A percentile compares a stretch with the other conserved stretches of the same genome.
Evolutionary conservation across 1,140 invertebrate species (phyloP).

Genomic region (Heliconius congener): DNA sequence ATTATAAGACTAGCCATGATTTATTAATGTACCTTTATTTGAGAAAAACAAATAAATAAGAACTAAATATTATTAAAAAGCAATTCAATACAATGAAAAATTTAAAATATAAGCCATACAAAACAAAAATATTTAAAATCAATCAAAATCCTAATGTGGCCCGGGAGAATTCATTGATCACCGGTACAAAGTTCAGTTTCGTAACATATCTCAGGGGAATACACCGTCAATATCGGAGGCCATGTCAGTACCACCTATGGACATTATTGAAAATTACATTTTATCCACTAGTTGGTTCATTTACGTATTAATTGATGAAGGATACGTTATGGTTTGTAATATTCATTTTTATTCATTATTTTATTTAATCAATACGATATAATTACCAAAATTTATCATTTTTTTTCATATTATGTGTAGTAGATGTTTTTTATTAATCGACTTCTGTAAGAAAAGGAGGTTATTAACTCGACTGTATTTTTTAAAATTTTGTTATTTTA

Average conservation of each 20-base stretch:
- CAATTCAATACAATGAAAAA: neutral
- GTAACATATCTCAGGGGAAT: conserved; percentile 63
- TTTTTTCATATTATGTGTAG: too few species aligned
- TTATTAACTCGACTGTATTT: too few species aligned
- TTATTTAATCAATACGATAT: too few species aligned
- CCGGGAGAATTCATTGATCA: conserved; percentile 65
- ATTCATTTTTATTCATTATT: too few species aligned
- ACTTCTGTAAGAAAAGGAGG: too few species aligned
- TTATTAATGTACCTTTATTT: too few species aligned
- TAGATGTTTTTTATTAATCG: too few species aligned
- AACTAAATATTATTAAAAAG: too few species aligned
- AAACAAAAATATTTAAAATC: conserved; percentile 44
- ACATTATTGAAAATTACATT: conserved; percentile 2
- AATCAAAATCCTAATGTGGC: conserved; percentile 51
- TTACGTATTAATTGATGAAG: neutral
- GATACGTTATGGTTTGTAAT: neutral
- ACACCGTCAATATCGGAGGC: conserved; percentile 46
- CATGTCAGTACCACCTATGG: conserved; percentile 40
- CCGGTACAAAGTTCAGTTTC: conserved; percentile 60
- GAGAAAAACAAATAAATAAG: too few species aligned
- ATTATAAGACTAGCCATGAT: too few species aligned
- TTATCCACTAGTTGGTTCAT: neutral
- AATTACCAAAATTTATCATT: too few species aligned
- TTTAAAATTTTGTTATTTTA: too few species aligned
- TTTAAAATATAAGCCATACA: neutral